A percentile compares a stretch with the other conserved stretches of the same genome.
phyloP scores from a whole-genome alignment of 2,888 invertebrate genomes.

The Drosophila subquinaria region DNA sequence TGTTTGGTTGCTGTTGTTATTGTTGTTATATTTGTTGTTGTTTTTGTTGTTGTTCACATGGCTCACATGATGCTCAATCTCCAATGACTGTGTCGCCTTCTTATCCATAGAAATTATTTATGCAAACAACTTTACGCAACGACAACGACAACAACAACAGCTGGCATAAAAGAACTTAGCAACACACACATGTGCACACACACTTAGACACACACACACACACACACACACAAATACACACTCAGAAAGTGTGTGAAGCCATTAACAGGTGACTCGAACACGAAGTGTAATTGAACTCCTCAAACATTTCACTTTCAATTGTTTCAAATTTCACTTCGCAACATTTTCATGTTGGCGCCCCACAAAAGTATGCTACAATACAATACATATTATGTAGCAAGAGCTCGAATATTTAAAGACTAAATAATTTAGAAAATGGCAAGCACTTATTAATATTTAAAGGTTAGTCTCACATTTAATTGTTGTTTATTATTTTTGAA shows the following conservation, averaged over 20 bases:
- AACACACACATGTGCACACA: conserved; percentile 24
- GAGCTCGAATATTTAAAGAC: background rate
- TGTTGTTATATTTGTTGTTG: background rate
- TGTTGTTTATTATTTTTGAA: background rate
- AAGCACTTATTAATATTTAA: background rate
- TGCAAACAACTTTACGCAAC: conserved; percentile 57
- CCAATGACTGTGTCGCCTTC: conserved; percentile 23
- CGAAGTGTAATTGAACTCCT: conserved; percentile 52
- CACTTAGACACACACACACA: conserved; percentile 8
- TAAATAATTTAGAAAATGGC: background rate
- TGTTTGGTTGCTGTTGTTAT: conserved; percentile 2
- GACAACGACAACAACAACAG: conserved; percentile 32
- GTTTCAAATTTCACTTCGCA: conserved; percentile 19
- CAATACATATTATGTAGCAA: background rate
- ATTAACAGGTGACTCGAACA: conserved; percentile 55
- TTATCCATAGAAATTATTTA: conserved; percentile 59
- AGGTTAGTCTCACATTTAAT: background rate
- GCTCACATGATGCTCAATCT: conserved; percentile 19
- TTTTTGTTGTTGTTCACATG: conserved; percentile 27
- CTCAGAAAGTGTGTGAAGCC: conserved; percentile 36
- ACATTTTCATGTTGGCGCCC: background rate
- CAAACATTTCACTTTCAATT: conserved; percentile 47
- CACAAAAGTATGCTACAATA: background rate
- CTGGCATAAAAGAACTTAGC: conserved; percentile 20
- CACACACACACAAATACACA: too few species aligned